Percentiles rank a stretch among this genome's conserved stretches.
Evolutionary conservation across 2,888 invertebrate genomes (phyloP).

Genomic region (Epinotia bilunana): DNA sequence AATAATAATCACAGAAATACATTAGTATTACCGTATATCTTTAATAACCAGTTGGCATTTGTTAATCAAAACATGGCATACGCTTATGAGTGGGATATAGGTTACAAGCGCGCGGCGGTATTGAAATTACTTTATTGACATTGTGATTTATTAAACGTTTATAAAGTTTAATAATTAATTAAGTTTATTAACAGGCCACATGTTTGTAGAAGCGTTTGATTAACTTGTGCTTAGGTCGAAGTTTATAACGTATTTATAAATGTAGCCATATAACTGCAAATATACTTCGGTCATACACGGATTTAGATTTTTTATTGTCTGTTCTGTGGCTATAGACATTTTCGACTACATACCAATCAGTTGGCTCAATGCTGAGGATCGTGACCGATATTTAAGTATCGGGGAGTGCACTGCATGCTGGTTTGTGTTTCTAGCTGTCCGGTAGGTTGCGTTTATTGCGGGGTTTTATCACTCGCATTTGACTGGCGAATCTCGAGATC

Average conservation of each 20-base stretch:
- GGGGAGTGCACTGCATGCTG: no score
- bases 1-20: constrained; percentile 12
- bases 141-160: constrained; percentile 7
- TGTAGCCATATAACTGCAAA: background rate
- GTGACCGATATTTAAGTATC: no score
- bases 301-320: background rate
- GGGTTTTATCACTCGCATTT: background rate
- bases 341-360: no score
- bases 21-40: constrained; percentile 6
- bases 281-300: background rate
- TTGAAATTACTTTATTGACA: constrained; percentile 6
- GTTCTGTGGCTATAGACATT: background rate
- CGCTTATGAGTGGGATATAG: background rate
- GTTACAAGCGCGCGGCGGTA: constrained; percentile 13
- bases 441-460: background rate
- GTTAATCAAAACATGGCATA: constrained; percentile 35
- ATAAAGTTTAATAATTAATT: constrained; percentile 15
- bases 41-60: constrained; percentile 34
- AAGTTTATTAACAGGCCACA: constrained; percentile 8
- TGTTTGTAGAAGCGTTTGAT: background rate
- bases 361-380: no score
- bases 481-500: background rate
- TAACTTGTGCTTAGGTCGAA: background rate
- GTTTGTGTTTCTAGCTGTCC: background rate
- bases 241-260: background rate